Base-by-base conservation (phyloP, 2,797 vertebrate genomes). In the Champsocephalus gunnari region DNA sequence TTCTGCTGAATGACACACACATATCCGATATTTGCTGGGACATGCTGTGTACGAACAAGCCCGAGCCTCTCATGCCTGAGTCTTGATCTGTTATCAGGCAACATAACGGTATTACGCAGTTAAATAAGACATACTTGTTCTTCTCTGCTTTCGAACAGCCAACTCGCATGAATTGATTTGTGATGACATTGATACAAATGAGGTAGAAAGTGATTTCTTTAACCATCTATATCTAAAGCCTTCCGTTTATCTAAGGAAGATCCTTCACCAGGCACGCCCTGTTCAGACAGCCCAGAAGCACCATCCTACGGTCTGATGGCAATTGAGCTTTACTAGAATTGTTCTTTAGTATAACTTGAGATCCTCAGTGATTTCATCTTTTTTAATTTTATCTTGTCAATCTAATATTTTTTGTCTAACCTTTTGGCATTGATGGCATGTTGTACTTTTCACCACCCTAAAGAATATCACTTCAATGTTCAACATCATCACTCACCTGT, bases 161-260 rank as follows among this genome's bases (percentile, higher is more conserved):
- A 28, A 28, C 10, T 34, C 2, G 54, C 1, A 14, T 0, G 1
- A 5, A 1, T 19, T 0, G 14, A 66, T 45, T 13, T 0, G 3
- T 16, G 11, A 2, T 13, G 59, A 14, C 10, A 47, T 6, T 24
- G 48, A 41, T 58, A 17, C 38, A 64, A 53, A 32, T 12, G 1
- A 17, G 6, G 2, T 3, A 56, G 4, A 3, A 12, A 24, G 17
- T n/a, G 28, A 53, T 28, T 13, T 11, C 7, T 12, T 55, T 9
- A 12, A 16, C 53, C 9, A 53, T 47, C 10, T 51, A 50, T 12
- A 5, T 10, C 24, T 1, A 34, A 45, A 24, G 12, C 8, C 9
- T 62, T 45, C 28, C 68, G n/a, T 73, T 70, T 62, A 57, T 51
- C 34, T 14, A 17, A 8, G 44, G 55, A 75, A 59, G 14, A 2